Percentiles rank a stretch among this genome's conserved stretches.
Evolutionary conservation across 2,113 vertebrate genomes (phyloP).

Genomic region (Carassius gibelio): DNA sequence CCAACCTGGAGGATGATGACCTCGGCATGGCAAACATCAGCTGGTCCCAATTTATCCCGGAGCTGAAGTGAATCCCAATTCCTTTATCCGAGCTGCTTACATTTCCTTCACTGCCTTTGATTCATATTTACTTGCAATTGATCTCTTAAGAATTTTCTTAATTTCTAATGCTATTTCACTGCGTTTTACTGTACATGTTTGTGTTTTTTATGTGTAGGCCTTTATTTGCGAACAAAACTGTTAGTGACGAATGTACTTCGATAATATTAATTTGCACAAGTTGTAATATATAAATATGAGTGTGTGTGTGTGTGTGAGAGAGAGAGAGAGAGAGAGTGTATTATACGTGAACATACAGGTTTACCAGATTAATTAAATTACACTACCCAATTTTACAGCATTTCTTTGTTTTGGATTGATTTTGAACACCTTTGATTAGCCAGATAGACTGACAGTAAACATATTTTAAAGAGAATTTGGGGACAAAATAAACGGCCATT

Average conservation of each 20-base stretch:
- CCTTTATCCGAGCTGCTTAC: constrained; percentile 46
- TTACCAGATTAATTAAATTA: constrained; percentile 42
- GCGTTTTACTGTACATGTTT: not conserved
- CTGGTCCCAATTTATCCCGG: constrained; percentile 86
- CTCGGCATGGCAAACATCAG: constrained; percentile 77
- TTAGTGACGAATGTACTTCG: constrained; percentile 59
- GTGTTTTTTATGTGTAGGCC: not conserved
- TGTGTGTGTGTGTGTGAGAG: constrained; percentile 15
- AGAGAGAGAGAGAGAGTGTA: not conserved
- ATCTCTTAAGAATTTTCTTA: not conserved
- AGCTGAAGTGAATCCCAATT: constrained; percentile 74
- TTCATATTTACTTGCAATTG: constrained; percentile 33
- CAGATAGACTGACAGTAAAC: not conserved
- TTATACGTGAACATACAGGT: constrained; percentile 48
- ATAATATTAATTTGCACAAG: constrained; percentile 75
- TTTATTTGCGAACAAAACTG: not conserved
- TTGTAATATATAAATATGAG: constrained; percentile 68
- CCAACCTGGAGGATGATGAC: constrained; percentile 85
- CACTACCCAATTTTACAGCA: constrained; percentile 35
- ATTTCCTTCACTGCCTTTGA: constrained; percentile 23
- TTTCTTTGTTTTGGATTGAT: not conserved
- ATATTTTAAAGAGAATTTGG: not conserved
- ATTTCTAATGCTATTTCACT: not conserved
- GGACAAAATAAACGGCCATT: not conserved
- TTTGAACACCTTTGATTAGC: not conserved